These are phyloP conservation scores for Merodon equestris DNA, from an alignment of 2,888 invertebrate genomes.

Conservation along the genomic window DNA sequence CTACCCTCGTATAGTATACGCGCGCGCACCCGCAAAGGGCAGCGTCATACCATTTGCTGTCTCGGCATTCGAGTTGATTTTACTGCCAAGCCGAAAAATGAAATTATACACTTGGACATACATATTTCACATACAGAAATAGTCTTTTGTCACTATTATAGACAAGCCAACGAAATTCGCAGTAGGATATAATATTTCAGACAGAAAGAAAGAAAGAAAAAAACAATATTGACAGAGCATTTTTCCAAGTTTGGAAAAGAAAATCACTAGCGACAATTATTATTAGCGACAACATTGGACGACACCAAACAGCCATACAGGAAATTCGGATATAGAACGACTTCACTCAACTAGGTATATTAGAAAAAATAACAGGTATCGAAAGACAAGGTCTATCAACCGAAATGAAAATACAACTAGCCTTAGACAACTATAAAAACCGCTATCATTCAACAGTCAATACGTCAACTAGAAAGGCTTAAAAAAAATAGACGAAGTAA, in stretches of 20 bases:
- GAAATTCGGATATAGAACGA: too few species aligned
- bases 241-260: constrained; percentile 44
- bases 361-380: constrained; percentile 56
- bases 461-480: constrained; percentile 48
- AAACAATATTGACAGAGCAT: constrained; percentile 1
- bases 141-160: too few species aligned
- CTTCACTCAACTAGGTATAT: constrained; percentile 54
- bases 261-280: constrained; percentile 52
- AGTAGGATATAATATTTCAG: not conserved
- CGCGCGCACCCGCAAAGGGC: too few species aligned
- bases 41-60: too few species aligned
- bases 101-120: too few species aligned
- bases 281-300: constrained; percentile 49
- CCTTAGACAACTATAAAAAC: constrained; percentile 58
- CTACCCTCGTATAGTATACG: too few species aligned
- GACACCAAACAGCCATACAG: constrained; percentile 32
- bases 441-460: constrained; percentile 51
- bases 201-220: not conserved
- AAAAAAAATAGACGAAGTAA: constrained; percentile 33
- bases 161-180: too few species aligned
- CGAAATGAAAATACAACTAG: too few species aligned
- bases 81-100: too few species aligned
- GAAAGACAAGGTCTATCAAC: constrained; percentile 44
- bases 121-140: too few species aligned
- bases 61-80: too few species aligned